Conservation (phyloP, 1,140 invertebrate genomes). For the Glomeris maerens region DNA sequence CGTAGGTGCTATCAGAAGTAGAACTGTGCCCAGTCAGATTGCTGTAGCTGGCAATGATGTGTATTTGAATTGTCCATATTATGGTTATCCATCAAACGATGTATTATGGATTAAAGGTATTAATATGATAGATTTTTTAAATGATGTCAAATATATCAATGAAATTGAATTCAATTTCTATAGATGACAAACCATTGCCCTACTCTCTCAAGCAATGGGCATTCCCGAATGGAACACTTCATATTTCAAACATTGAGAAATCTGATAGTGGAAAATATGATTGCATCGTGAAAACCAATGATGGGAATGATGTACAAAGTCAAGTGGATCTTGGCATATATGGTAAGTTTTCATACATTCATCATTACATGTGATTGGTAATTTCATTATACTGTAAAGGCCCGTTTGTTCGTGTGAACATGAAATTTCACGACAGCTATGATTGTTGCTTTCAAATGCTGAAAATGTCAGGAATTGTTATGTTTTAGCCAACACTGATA, state of each 20-base stretch:
- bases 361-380: neutral
- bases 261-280: neutral
- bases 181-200: neutral
- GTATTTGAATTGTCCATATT: neutral
- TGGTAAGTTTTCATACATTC: neutral
- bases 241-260: neutral
- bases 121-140: neutral
- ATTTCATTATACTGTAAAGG: neutral
- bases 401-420: neutral
- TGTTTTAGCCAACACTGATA: too few relatives aligned
- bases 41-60: neutral
- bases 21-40: neutral
- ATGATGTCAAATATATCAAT: neutral
- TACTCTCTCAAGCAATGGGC: neutral
- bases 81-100: neutral
- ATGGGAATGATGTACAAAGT: neutral
- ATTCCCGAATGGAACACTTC: neutral
- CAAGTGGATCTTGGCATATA: neutral
- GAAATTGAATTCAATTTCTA: neutral
- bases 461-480: too few relatives aligned
- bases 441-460: neutral
- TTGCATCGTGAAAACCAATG: neutral
- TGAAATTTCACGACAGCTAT: neutral
- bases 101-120: neutral
- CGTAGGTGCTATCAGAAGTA: neutral